Evolutionary conservation across 2,888 invertebrate genomes (phyloP), one percentile per base, ranked within the genome.

Genomic region (Stegana nigrithorax): DNA sequence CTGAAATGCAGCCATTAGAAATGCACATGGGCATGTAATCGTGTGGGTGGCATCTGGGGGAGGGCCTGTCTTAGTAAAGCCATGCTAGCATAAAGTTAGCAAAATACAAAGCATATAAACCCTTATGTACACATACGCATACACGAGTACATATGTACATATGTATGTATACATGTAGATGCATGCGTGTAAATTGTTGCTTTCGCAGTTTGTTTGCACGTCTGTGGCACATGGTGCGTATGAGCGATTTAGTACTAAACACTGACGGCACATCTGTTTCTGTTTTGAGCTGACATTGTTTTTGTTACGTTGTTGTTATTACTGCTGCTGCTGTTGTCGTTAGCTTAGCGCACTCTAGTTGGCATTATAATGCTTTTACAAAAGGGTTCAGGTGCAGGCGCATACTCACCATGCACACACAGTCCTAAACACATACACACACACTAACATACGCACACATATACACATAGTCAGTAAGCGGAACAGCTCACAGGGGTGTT

Each of bases 211-310:
- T 47, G 21, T 47, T 47, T 25, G 25, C 47, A 47, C 23, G 51
- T 51, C 51, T 51, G 51, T 17, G 17, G 27, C 51, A 51, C 27
- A 27, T 51, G 51, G 14, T 51, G 51, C 51, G 27, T 51, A 51
- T 27, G 51, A 51, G 29, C 27, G 51, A 51, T 51, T 26, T 47
- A 39, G 39, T 17, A n/a, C n/a, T n/a, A n/a, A n/a, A n/a, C n/a
- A n/a, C n/a, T n/a, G n/a, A n/a, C n/a, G n/a, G n/a, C n/a, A n/a
- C n/a, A n/a, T n/a, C n/a, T n/a, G n/a, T n/a, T n/a, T n/a, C n/a
- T n/a, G n/a, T n/a, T n/a, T n/a, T n/a, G 62, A 68, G 71, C 65
- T 70, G 65, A 63, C 63, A 63, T 61, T 23, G 51, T n/a, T n/a
- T n/a, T n/a, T n/a, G n/a, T n/a, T n/a, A n/a, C n/a, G n/a, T n/a